Conservation (phyloP, 1,140 invertebrate genomes). For the Bombus confusus region DNA sequence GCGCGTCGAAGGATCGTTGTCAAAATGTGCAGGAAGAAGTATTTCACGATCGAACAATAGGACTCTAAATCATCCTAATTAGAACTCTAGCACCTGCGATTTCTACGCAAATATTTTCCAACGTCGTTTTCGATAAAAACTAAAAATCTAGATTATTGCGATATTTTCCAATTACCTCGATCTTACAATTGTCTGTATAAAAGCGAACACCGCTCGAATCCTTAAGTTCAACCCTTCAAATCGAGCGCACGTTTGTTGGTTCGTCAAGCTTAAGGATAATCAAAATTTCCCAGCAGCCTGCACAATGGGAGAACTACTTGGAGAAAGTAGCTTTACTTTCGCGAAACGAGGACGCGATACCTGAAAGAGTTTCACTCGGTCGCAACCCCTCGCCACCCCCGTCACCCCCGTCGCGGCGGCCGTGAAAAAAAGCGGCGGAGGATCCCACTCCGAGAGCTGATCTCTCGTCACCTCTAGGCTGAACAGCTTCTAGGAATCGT, state of each 20-base stretch:
- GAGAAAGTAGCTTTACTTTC: conserved; percentile 17
- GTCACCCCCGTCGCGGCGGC: conserved; percentile 1
- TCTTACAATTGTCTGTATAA: too few relatives aligned
- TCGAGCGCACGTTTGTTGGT: not conserved
- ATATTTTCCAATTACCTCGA: too few relatives aligned
- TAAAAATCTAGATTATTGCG: fast-evolving
- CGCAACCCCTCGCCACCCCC: not conserved
- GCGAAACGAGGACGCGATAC: conserved; percentile 23
- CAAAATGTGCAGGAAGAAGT: fast-evolving
- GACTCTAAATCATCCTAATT: too few relatives aligned
- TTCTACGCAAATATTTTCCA: not conserved
- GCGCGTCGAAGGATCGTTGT: too few relatives aligned
- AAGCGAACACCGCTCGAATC: not conserved
- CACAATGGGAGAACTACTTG: not conserved
- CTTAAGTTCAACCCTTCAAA: not conserved
- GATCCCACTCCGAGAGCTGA: conserved; percentile 51
- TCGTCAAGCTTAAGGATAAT: not conserved
- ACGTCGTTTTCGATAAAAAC: not conserved
- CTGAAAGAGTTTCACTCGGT: conserved; percentile 8
- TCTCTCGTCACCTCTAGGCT: conserved; percentile 1
- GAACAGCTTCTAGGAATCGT: conserved; percentile 37
- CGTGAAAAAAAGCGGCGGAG: conserved; percentile 14
- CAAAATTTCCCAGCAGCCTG: not conserved
- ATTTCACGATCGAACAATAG: too few relatives aligned
- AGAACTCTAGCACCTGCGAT: too few relatives aligned